Base-by-base conservation (phyloP, 2,888 invertebrate genomes). In the Pelosia muscerda region DNA sequence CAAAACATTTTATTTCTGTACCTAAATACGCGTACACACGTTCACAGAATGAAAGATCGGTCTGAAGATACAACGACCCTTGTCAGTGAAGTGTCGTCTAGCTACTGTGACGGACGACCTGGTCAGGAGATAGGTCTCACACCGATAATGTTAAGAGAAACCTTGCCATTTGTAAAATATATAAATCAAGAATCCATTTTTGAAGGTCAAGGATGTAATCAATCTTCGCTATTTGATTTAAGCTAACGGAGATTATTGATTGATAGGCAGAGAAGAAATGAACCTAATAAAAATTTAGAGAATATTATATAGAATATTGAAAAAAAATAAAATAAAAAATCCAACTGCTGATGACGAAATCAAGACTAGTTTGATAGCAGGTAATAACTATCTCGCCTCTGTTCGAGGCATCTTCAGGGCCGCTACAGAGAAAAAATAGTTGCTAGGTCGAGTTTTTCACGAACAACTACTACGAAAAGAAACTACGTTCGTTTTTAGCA, bases 1-100 rank as follows among this genome's bases (percentile, higher is more conserved):
- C 31, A 58, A 58, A 23, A 59, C 13, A 62, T 28, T 63, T 56
- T 49, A 22, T 58, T 34, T 58, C 53, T 8, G 31, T 28, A 31
- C 23, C 49, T 59, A 49, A 49, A 28, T 63, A 53, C 9, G 38
- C 23, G 56, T 13, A 60, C 31, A 19, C 54, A 34, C 42, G 25
- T 64, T 49, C 28, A 26, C 13, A 49, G 28, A 22, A 38, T 1
- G 42, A n/a, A 65, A 58, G 78, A 79, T 77, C 69, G 72, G 69
- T 54, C 31, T 42, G 56, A 26, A 34, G 69, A 74, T 69, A 69
- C 23, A 55, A 25, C 15, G 22, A 78, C 80, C 77, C 77, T 74
- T 72, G 69, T 77, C 77, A 79, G 56, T 38, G 25, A 66, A 38
- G 67, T 78, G 79, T 76, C 68, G 10, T 26, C 53, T 59, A 60